Conservation (phyloP, 1,140 invertebrate genomes). For the Leptonema lineaticorne region DNA sequence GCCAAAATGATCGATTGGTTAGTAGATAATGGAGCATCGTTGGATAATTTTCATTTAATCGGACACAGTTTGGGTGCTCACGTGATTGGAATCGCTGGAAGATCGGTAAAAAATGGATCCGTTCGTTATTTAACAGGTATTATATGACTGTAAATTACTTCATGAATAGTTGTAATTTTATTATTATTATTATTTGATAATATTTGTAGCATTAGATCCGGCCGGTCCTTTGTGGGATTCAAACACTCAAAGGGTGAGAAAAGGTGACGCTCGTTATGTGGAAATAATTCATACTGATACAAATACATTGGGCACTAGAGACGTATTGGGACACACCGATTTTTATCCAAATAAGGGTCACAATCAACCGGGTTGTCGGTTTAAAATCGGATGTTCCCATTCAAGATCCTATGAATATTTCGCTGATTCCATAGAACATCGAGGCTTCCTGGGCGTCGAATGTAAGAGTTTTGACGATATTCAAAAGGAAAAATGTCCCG, state of each 20-base stretch:
- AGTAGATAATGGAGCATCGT: slow-evolving; percentile 35
- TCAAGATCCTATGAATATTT: slow-evolving; percentile 53
- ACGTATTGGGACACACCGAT: slow-evolving; percentile 58
- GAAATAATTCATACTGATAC: slow-evolving; percentile 67
- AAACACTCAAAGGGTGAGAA: slow-evolving; percentile 43
- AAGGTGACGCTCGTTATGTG: slow-evolving; percentile 60
- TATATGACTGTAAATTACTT: background rate
- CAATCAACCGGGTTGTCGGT: slow-evolving; percentile 61
- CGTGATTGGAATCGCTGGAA: slow-evolving; percentile 54
- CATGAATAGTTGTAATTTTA: background rate
- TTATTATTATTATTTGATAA: background rate
- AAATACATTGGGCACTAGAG: slow-evolving; percentile 56
- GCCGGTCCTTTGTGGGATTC: slow-evolving; percentile 49
- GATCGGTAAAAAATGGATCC: slow-evolving; percentile 36
- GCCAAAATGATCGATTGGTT: slow-evolving; percentile 58
- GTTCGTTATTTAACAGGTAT: slow-evolving; percentile 35
- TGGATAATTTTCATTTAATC: slow-evolving; percentile 51
- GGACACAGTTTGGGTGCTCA: slow-evolving; percentile 66
- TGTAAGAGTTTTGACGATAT: slow-evolving; percentile 29
- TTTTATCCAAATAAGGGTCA: slow-evolving; percentile 63
- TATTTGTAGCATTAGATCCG: slow-evolving; percentile 48
- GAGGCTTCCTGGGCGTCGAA: slow-evolving; percentile 35
- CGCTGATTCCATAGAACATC: slow-evolving; percentile 49
- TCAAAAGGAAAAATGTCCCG: slow-evolving; percentile 21
- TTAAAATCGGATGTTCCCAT: slow-evolving; percentile 49